Evolutionary conservation across 2,113 vertebrate species (phyloP).

Genomic region (Labeo rohita): DNA sequence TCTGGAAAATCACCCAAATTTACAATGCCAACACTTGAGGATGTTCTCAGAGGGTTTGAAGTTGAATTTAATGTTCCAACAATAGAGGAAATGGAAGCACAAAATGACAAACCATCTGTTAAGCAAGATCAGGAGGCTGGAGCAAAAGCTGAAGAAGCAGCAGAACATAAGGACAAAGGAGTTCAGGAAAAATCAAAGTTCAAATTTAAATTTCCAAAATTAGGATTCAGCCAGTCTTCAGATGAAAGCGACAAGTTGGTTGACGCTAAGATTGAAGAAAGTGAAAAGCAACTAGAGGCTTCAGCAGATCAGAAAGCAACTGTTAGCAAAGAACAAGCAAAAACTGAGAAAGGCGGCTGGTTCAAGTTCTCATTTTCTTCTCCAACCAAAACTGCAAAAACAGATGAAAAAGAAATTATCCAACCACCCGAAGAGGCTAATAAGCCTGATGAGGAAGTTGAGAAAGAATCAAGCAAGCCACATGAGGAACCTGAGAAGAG

Average conservation of each 20-base stretch:
- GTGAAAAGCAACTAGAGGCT: conserved; percentile 42
- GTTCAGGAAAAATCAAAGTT: conserved; percentile 48
- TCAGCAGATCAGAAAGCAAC: conserved; percentile 53
- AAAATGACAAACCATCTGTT: conserved; percentile 51
- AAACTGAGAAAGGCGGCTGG: conserved; percentile 69
- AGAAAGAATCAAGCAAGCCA: conserved; percentile 27
- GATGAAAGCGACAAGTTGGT: conserved; percentile 39
- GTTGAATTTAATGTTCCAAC: conserved; percentile 73
- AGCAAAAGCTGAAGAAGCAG: conserved; percentile 29
- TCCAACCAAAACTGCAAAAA: conserved; percentile 66
- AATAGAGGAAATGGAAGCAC: conserved; percentile 61
- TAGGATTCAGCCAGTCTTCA: conserved; percentile 52
- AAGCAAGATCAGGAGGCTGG: conserved; percentile 30
- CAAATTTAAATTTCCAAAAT: conserved; percentile 55
- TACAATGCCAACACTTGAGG: conserved; percentile 62
- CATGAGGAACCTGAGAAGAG: conserved; percentile 55
- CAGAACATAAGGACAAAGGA: conserved; percentile 46
- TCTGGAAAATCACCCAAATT: conserved; percentile 65
- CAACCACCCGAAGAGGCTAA: conserved; percentile 41
- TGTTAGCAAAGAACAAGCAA: conserved; percentile 59
- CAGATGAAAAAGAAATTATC: conserved; percentile 43
- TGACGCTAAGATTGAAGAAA: conserved; percentile 33
- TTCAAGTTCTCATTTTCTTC: conserved; percentile 77
- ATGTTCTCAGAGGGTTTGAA: conserved; percentile 68
- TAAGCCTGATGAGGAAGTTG: conserved; percentile 54